A percentile compares a stretch with the other conserved stretches of the same genome.
These are phyloP conservation scores for Azorinus chamasolen DNA, from an alignment of 2,888 invertebrate species.

Conservation along the genomic window DNA sequence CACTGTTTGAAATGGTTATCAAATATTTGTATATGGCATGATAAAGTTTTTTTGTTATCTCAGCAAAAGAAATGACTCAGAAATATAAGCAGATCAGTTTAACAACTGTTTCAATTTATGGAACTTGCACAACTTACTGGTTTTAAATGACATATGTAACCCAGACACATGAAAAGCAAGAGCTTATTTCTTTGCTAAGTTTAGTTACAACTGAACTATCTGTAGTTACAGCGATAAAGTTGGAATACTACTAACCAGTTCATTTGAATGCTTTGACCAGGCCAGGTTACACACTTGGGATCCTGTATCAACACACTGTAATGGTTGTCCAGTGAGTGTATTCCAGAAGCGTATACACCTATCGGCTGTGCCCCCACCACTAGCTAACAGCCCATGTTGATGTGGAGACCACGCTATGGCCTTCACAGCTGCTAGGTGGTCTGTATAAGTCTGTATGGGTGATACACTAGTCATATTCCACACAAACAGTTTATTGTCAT, in stretches of 20 bases:
- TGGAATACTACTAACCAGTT: conserved; percentile 92
- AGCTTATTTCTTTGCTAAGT: too few species aligned
- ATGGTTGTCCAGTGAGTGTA: conserved; percentile 98
- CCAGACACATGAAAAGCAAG: too few species aligned
- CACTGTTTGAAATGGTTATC: too few species aligned
- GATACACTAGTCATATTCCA: conserved; percentile 90
- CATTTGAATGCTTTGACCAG: conserved; percentile 99
- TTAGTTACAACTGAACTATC: too few species aligned
- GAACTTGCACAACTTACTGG: too few species aligned
- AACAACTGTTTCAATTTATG: too few species aligned
- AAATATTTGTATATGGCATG: too few species aligned
- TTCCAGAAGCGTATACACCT: conserved; percentile 99
- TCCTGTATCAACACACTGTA: conserved; percentile 99
- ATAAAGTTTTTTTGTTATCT: too few species aligned
- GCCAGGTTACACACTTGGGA: conserved; percentile 99
- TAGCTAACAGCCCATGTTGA: conserved; percentile 98
- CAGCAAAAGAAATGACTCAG: too few species aligned
- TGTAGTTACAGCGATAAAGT: too few species aligned
- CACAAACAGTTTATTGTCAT: conserved; percentile 97
- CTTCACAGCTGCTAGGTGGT: conserved; percentile 97
- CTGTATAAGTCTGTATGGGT: conserved; percentile 98
- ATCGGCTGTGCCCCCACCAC: conserved; percentile 99
- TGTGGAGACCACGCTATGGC: conserved; percentile 99
- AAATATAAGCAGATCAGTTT: too few species aligned
- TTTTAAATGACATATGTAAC: too few species aligned